Base-by-base conservation (phyloP, 2,113 vertebrate genomes). In the Vanacampus margaritifer region DNA sequence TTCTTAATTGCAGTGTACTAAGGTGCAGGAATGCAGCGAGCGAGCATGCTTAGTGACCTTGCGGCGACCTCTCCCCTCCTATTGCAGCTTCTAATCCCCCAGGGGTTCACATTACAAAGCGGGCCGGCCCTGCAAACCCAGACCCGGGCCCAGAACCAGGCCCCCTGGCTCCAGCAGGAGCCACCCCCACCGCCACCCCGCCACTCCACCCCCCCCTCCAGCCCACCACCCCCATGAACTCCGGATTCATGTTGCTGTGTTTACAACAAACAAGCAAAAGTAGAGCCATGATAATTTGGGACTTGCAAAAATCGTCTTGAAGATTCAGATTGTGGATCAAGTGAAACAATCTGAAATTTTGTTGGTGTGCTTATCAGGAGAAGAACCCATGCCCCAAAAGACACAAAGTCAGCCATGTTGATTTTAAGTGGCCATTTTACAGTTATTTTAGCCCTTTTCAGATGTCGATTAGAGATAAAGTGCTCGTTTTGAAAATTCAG, bases 91-190 rank as follows among this genome's bases (percentile, higher is more conserved):
- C 88, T 91, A 92, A 92, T 91, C 87, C 91, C 88, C 91, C 86
- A 78, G 90, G 88, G 91, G 89, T 92, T 92, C 91, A 91, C 81
- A 89, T 92, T 92, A 92, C 90, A 91, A 90, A 91, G 89, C 88
- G 83, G 76, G 78, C 77, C 72, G 81, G 75, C 74, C 79, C 24
- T 10, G 17, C 80, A 86, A 83, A 86, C 82, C 83, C 80, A 84
- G 73, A 79, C 83, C 78, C 84, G 84, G 73, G 79, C 74, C 85
- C 75, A 79, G 79, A 65, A 23, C 35, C 46, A 3, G 46, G 64
- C 46, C 79, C 62, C 86, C 79, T 80, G 82, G 83, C 86, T 84
- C 86, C 86, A 72, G 64, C 68, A 19, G 81, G 78, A 79, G 79
- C 84, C 82, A 82, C 78, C 79, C 56, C 6, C 5, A 6, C 16